Evolutionary conservation across 2,113 vertebrate species (phyloP), one percentile per base, ranked within the genome.

Genomic region (Mustelus asterias): DNA sequence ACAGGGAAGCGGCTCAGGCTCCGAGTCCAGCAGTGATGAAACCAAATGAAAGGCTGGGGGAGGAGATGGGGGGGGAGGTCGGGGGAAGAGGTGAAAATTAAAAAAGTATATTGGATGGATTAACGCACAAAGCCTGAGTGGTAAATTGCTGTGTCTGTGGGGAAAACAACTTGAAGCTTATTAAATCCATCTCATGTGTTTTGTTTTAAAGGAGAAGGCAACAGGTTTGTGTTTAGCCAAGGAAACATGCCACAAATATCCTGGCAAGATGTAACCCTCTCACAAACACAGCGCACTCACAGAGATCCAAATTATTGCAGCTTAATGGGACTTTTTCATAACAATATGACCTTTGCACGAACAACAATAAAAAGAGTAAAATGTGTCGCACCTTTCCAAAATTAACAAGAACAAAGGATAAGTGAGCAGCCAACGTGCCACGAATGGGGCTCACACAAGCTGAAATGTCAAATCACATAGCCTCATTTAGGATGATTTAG

Each of bases 201-300:
- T 90, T 60, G 54, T 90, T 48, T 90, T 54, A 90, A 90, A 54
- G 88, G 88, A 90, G 11, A 90, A 5, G 54, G 88, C 88, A 90
- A 9, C 88, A 90, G 54, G 54, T 90, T 89, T 89, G 86, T 48
- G 29, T 89, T 90, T 60, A n/a, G 88, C 88, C 88, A 33, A 90
- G 58, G 48, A 60, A 90, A 90, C 88, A 90, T 90, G 88, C 88
- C 88, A 90, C 14, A 29, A n/a, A 90, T 90, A 60, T 60, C 58
- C 60, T 63, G 88, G 88, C 54, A 90, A 90, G 88, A 18, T 60
- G 22, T 16, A 90, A 54, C 8, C 22, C 88, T 4, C 54, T 90
- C 88, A 60, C 88, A 90, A 90, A 90, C 18, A 63, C 6, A 90
- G 88, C 18, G 58, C 88, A 90, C 54, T 90, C 60, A 54, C 88